Evolutionary conservation across 1,140 invertebrate genomes (phyloP).

Genomic region (Sycophaga agraensis): DNA sequence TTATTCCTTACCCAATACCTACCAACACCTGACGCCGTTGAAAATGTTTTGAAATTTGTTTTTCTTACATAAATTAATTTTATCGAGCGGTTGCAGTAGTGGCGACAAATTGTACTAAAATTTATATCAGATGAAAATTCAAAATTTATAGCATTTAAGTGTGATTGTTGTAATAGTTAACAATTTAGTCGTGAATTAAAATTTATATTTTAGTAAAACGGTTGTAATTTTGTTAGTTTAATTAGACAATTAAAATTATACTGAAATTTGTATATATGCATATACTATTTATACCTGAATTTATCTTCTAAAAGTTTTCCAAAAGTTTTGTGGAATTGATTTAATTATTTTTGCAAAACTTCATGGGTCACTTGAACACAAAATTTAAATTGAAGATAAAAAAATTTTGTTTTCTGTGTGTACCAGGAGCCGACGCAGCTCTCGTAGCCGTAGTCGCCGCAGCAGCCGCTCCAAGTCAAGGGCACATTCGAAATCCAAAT

Average conservation of each 20-base stretch:
- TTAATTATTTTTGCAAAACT: background rate
- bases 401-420: conserved; percentile 23
- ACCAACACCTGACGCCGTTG: background rate
- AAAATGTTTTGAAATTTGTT: background rate
- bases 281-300: too few species aligned
- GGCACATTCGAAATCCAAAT: conserved; percentile 72
- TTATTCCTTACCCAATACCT: background rate
- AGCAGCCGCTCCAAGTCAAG: conserved; percentile 70
- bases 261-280: too few species aligned
- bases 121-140: conserved; percentile 1
- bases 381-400: background rate
- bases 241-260: too few species aligned
- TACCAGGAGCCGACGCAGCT: conserved; percentile 58
- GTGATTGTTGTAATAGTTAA: background rate
- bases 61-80: background rate
- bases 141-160: too few species aligned
- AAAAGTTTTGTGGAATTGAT: background rate
- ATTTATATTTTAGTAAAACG: background rate
- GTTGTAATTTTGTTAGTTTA: too few species aligned
- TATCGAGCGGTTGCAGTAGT: conserved; percentile 29
- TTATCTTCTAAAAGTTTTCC: background rate
- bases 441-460: conserved; percentile 62
- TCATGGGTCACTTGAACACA: background rate
- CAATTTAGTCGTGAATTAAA: background rate
- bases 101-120: background rate